These are phyloP conservation scores for Drosophila formosana DNA, from an alignment of 2,888 invertebrate species.

Conservation along the genomic window DNA sequence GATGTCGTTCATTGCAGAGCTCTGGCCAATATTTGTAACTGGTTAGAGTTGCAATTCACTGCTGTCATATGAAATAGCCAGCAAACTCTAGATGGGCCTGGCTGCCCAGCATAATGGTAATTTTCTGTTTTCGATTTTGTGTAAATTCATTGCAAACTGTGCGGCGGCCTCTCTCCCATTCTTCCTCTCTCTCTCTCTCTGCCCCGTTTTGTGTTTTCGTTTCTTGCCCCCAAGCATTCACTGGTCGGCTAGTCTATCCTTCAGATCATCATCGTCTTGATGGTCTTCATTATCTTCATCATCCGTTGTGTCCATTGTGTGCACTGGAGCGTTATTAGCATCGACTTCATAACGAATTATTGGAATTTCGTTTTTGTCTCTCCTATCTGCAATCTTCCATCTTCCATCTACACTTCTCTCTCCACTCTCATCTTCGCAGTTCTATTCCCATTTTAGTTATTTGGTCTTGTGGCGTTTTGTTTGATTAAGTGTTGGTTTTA, in stretches of 20 bases:
- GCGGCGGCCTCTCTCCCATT: neutral
- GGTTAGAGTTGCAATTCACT: conserved; percentile 73
- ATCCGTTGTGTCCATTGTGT: conserved; percentile 61
- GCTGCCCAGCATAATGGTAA: conserved; percentile 72
- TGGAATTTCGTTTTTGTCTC: conserved; percentile 59
- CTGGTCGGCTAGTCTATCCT: conserved; percentile 15
- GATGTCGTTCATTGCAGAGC: conserved; percentile 51
- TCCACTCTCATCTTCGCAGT: conserved; percentile 3
- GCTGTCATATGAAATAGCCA: conserved; percentile 64
- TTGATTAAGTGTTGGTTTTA: conserved; percentile 72
- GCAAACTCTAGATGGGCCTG: conserved; percentile 29
- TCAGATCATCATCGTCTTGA: conserved; percentile 6
- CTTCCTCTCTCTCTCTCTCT: neutral
- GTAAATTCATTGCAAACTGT: conserved; percentile 75
- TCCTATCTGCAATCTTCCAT: conserved; percentile 3
- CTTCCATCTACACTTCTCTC: neutral
- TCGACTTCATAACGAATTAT: conserved; percentile 78
- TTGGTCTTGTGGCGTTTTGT: conserved; percentile 51
- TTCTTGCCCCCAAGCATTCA: conserved; percentile 29
- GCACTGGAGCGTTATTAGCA: conserved; percentile 75
- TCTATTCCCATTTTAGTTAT: conserved; percentile 27
- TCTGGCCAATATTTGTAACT: conserved; percentile 71
- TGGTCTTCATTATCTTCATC: conserved; percentile 24
- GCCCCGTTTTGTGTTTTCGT: conserved; percentile 21
- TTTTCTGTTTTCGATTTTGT: conserved; percentile 79